Evolutionary conservation across 2,113 vertebrate species (phyloP), one percentile per base, ranked within the genome.

Genomic region (Tragulus kanchil): DNA sequence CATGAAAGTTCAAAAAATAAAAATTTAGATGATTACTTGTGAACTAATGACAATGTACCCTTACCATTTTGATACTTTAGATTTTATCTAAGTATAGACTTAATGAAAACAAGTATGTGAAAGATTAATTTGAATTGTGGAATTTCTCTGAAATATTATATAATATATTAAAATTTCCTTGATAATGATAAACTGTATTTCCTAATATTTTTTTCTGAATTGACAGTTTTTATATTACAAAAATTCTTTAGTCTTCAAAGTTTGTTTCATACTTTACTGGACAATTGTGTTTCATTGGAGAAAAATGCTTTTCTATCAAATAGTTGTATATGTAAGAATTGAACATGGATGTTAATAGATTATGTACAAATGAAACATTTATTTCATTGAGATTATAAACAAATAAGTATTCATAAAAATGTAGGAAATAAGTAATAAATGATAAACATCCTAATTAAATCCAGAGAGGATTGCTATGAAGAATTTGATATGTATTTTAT

Each of bases 41-140:
- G 21, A 87, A 83, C 8, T 56, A 83, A 56, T 92, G 15, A 36
- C 19, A 67, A 69, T 26, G 23, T 90, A 36, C 69, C 45, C n/a
- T 79, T 90, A 61, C 25, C 23, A 73, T 77, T 73, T 67, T 75
- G 36, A 78, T 86, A 28, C 83, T 67, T 86, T 97, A 81, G 13
- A 52, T 84, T 89, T 96, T 16, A 96, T 82, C 42, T 69, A 13
- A 79, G 23, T 79, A 67, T 36, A 81, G 14, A 28, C 90, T 15
- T 89, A 93, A 90, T 95, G 56, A 90, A 81, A 86, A 96, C 61
- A 23, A 75, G 67, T 78, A 78, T 82, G 10, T 61, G 84, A 94
- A 75, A 75, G 26, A 83, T 48, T 3, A 87, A 97, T 93, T 5
- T 50, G 13, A n/a, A 61, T 88, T 73, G 6, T 6, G 69, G 21